These are phyloP conservation scores for Craterocephalus amniculus DNA, from an alignment of 2,797 vertebrate genomes.

Conservation along the genomic window DNA sequence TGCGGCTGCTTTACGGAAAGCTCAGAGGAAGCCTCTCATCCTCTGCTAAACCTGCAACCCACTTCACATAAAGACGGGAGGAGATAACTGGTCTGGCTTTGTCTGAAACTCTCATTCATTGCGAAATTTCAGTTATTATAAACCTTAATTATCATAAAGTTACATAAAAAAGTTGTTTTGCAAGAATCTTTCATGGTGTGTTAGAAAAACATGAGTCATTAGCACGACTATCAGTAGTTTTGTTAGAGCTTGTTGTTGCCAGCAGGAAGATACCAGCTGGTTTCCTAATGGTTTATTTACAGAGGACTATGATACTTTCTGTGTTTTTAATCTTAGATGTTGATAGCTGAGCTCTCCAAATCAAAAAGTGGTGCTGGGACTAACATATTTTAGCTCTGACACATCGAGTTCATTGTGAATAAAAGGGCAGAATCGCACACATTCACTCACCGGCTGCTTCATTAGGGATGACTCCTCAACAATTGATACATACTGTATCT, in stretches of 20 bases:
- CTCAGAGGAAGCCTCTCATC: conserved; percentile 14
- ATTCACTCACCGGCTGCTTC: too few species aligned
- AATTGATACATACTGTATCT: too few species aligned
- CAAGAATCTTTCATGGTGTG: background rate
- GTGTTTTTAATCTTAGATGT: background rate
- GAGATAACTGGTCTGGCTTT: background rate
- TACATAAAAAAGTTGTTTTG: background rate
- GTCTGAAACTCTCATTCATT: background rate
- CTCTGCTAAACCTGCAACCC: background rate
- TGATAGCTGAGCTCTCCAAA: background rate
- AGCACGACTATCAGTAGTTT: background rate
- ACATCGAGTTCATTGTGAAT: too few species aligned
- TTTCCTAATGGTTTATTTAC: background rate
- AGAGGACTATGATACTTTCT: too few species aligned
- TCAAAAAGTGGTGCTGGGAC: background rate
- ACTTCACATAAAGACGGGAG: background rate
- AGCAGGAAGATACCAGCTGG: background rate
- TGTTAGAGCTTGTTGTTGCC: background rate
- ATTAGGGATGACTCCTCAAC: too few species aligned
- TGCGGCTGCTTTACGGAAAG: conserved; percentile 1
- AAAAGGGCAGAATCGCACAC: too few species aligned
- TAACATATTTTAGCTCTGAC: too few species aligned
- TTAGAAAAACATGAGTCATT: background rate
- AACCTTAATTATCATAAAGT: background rate
- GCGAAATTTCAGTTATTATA: background rate